phyloP scores from a whole-genome alignment of 2,113 vertebrate species.

The Silurus asotus region DNA sequence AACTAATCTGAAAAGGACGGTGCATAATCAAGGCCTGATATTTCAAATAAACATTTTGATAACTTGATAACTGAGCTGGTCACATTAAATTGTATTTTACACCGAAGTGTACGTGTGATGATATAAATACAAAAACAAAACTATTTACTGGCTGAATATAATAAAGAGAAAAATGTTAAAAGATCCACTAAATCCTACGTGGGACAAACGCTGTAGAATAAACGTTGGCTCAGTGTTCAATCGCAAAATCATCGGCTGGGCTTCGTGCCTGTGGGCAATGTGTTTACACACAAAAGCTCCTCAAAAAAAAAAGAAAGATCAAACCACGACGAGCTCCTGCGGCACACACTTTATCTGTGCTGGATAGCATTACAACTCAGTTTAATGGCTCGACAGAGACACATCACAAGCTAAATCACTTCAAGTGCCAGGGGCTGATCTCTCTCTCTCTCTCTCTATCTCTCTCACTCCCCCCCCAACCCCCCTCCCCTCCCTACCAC shows the following conservation, averaged over 20 bases:
- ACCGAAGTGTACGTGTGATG: background rate
- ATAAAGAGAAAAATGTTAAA: background rate
- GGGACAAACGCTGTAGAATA: slow-evolving; percentile 32
- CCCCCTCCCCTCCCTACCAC: background rate
- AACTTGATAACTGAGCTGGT: background rate
- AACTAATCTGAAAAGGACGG: too few relatives aligned
- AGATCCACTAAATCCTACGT: slow-evolving; percentile 15
- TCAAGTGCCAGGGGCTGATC: slow-evolving; percentile 32
- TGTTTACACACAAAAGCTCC: slow-evolving; percentile 28
- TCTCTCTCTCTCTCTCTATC: background rate
- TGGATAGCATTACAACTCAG: slow-evolving; percentile 39
- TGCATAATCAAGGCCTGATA: background rate
- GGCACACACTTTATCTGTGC: slow-evolving; percentile 32
- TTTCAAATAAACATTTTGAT: background rate
- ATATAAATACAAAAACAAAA: background rate
- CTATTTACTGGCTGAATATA: background rate
- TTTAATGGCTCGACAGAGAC: slow-evolving; percentile 41
- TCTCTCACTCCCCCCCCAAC: background rate
- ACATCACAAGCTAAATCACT: slow-evolving; percentile 38
- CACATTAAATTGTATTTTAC: background rate
- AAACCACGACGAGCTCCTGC: slow-evolving; percentile 19
- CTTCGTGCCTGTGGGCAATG: slow-evolving; percentile 11
- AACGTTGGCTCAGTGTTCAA: slow-evolving; percentile 26
- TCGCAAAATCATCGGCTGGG: slow-evolving; percentile 13
- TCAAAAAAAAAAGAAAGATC: slow-evolving; percentile 17